Conservation (phyloP, 2,113 vertebrate species). For the Gnathochromis pfefferi region DNA sequence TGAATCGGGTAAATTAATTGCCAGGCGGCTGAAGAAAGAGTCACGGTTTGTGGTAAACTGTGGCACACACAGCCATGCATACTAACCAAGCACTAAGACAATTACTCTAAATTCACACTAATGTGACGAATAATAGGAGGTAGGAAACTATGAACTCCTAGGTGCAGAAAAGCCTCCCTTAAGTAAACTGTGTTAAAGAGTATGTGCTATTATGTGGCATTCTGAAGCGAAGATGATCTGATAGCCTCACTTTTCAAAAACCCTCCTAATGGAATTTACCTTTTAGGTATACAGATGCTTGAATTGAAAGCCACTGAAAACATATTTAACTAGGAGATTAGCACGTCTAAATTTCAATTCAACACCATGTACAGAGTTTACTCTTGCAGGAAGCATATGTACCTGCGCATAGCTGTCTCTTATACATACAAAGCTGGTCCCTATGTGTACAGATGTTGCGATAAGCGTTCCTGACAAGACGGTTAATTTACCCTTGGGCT, state of each 20-base stretch:
- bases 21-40: slow-evolving; percentile 34
- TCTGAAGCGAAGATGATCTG: not conserved
- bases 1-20: slow-evolving; percentile 60
- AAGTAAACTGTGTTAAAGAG: not conserved
- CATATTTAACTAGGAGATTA: not conserved
- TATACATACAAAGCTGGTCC: slow-evolving; percentile 45
- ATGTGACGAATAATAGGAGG: slow-evolving; percentile 26
- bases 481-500: slow-evolving; percentile 73
- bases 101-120: slow-evolving; percentile 41
- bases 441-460: slow-evolving; percentile 67
- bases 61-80: slow-evolving; percentile 16
- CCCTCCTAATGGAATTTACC: not conserved
- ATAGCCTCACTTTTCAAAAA: not conserved
- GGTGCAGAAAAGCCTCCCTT: not conserved
- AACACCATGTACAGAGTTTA: not conserved
- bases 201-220: not conserved
- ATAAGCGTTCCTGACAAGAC: slow-evolving; percentile 68
- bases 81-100: slow-evolving; percentile 34
- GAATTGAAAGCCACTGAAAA: not conserved
- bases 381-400: slow-evolving; percentile 4
- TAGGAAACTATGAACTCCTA: not conserved
- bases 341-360: not conserved
- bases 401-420: slow-evolving; percentile 1
- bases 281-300: not conserved
- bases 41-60: slow-evolving; percentile 46